phyloP scores from a whole-genome alignment of 2,797 vertebrate species.

The Discoglossus pictus region DNA sequence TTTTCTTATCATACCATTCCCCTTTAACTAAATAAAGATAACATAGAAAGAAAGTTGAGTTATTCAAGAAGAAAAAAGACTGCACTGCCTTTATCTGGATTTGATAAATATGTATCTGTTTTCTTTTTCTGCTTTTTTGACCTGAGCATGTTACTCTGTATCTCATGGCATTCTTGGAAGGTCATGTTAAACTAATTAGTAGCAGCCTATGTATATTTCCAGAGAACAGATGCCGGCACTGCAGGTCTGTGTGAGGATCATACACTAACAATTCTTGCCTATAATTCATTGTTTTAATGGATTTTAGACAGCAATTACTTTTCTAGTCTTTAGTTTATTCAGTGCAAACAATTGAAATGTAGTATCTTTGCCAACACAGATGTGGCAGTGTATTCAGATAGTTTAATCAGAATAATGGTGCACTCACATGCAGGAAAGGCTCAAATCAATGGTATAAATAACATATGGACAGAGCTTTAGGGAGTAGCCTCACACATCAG shows the following conservation, averaged over 20 bases:
- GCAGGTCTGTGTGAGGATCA: background rate
- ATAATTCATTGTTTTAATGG: background rate
- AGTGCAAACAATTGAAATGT: constrained; percentile 15
- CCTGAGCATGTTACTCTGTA: too few species aligned
- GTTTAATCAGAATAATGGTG: constrained; percentile 18
- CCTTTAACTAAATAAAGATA: too few species aligned
- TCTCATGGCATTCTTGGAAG: constrained; percentile 1
- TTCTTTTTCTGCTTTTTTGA: too few species aligned
- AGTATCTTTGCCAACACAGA: background rate
- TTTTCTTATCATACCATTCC: too few species aligned
- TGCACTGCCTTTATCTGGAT: too few species aligned
- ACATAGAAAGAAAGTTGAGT: too few species aligned
- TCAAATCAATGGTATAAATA: background rate
- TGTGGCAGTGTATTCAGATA: background rate
- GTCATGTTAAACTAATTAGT: background rate
- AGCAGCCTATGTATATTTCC: background rate
- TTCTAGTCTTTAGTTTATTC: background rate
- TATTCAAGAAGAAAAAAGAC: too few species aligned
- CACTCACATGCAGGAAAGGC: background rate
- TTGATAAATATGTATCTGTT: too few species aligned
- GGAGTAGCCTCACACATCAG: too few species aligned
- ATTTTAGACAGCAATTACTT: background rate
- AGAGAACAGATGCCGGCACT: background rate
- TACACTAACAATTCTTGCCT: background rate
- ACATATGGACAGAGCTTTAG: too few species aligned